These are phyloP conservation scores for Isoperla grammatica DNA, from an alignment of 2,888 invertebrate genomes.

Conservation along the genomic window DNA sequence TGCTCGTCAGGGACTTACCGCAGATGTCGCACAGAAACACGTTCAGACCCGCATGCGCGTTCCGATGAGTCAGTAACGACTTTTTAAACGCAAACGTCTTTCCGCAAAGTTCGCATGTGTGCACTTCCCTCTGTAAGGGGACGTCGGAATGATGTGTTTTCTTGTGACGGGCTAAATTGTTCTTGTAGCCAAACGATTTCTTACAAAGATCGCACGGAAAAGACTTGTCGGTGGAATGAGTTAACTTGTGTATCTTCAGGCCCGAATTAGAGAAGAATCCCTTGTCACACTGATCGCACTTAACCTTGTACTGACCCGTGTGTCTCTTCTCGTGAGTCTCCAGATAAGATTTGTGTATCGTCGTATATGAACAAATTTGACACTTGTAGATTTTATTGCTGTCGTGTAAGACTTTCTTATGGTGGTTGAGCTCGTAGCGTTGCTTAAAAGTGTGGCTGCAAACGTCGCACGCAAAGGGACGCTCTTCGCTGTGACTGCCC, in stretches of 20 bases:
- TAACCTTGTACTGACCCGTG: conserved; percentile 45
- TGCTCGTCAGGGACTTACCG: conserved; percentile 54
- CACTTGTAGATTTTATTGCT: conserved; percentile 35
- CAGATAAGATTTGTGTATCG: conserved; percentile 21
- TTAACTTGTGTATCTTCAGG: conserved; percentile 20
- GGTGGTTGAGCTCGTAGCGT: conserved; percentile 14
- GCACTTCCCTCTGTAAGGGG: conserved; percentile 16
- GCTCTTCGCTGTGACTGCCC: conserved; percentile 47
- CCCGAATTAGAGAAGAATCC: conserved; percentile 43
- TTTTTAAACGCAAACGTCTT: conserved; percentile 34
- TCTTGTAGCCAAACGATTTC: conserved; percentile 39
- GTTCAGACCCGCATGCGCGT: conserved; percentile 38
- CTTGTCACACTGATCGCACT: conserved; percentile 50
- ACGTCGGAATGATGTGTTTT: conserved; percentile 19
- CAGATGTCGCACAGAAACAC: conserved; percentile 56
- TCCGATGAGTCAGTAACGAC: conserved; percentile 33
- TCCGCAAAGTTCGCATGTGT: conserved; percentile 36
- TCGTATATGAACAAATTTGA: conserved; percentile 35
- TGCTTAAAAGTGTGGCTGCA: conserved; percentile 44
- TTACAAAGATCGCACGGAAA: conserved; percentile 22
- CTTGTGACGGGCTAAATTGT: conserved; percentile 35
- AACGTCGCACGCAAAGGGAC: conserved; percentile 45
- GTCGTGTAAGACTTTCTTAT: conserved; percentile 15
- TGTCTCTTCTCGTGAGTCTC: conserved; percentile 47
- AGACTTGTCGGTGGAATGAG: conserved; percentile 19